Base-by-base conservation (phyloP, 2,888 invertebrate genomes). In the Isoperla grammatica region DNA sequence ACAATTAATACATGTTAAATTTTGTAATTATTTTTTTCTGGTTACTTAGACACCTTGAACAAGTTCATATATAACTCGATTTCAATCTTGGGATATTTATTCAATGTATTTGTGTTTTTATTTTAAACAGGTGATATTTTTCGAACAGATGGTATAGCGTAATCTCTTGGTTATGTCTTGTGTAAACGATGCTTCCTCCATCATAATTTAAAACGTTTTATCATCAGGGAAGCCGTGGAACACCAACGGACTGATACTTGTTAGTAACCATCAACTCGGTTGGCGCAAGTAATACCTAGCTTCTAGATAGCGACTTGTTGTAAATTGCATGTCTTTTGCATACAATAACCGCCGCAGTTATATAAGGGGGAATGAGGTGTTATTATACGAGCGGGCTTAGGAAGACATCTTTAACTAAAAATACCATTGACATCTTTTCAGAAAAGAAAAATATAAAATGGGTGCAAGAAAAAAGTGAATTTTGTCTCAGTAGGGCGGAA, bases 161-260 rank as follows among this genome's bases (percentile, higher is more conserved):
- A 50, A 50, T 50, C 17, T 42, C 55, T 45, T 29, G 60, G 60
- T 60, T 55, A 49, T 59, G 48, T 60, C 49, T 60, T 56, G 55
- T 54, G 59, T 59, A 59, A 59, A 20, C 53, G 46, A 56, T 49
- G 53, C 46, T 60, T 53, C 53, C 53, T 53, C 56, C 60, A 60
- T 60, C 56, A 60, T 60, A 56, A 55, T 60, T 56, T 56, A 55
- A 60, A 59, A 59, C 59, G 59, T 59, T 59, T 59, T 59, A 59
- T 59, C 59, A 59, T 55, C 54, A 46, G 42, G 54, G 42, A 46
- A 46, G 55, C 59, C 39, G 20, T 9, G 23, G 12, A 43, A 23
- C 22, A 53, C 15, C 17, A 15, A 35, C 43, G 29, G 29, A 29
- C 5, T 29, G 29, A 8, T 29, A 29, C 29, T 29, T 29, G 29